These are phyloP conservation scores for Sebastes minor DNA, from an alignment of 2,797 vertebrate genomes.

Conservation along the genomic window DNA sequence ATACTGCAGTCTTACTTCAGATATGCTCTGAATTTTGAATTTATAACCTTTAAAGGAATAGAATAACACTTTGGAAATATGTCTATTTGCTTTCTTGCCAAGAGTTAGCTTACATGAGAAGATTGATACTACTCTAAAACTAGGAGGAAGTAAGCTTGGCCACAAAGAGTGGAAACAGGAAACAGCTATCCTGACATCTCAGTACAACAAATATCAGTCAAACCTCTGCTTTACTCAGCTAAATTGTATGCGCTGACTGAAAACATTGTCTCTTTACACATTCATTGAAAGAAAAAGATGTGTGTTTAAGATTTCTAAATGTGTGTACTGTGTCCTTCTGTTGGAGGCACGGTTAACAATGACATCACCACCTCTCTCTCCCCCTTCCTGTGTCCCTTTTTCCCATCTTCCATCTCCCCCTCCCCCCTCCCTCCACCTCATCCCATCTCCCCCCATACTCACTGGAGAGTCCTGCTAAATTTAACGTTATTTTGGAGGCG, in stretches of 20 bases:
- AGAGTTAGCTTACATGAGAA: not conserved
- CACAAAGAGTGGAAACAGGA: not conserved
- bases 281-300: not conserved
- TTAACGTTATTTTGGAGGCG: conserved; percentile 51
- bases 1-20: too few relatives aligned
- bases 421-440: not conserved
- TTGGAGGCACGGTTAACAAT: not conserved
- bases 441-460: conserved; percentile 20
- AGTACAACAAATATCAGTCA: not conserved
- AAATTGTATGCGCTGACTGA: not conserved
- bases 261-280: not conserved
- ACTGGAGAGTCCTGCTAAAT: conserved; percentile 27
- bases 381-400: not conserved
- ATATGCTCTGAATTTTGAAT: too few relatives aligned
- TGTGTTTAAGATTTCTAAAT: not conserved
- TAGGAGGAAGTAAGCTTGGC: not conserved
- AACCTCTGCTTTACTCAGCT: not conserved
- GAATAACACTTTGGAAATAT: not conserved
- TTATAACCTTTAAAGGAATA: not conserved
- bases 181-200: not conserved
- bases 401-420: not conserved
- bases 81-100: not conserved
- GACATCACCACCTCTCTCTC: not conserved
- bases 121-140: not conserved
- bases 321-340: not conserved